Evolutionary conservation across 2,797 vertebrate genomes (phyloP), one percentile per base, ranked within the genome.

Genomic region (Semotilus atromaculatus): DNA sequence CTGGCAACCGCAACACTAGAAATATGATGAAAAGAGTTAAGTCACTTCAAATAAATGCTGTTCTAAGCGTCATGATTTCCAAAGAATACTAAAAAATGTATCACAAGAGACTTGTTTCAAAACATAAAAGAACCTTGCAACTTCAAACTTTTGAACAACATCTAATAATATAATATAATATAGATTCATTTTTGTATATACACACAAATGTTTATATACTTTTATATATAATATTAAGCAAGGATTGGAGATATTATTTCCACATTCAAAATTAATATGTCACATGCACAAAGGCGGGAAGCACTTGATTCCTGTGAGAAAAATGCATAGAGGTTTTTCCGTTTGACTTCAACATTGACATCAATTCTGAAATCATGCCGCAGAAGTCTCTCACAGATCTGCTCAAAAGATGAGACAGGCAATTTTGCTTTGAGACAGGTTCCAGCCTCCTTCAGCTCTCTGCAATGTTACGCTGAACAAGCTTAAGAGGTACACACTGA

Each of bases 1-100:
- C 96, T 93, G 84, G 96, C 95, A 84, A 97, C 96, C 58, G 95
- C 96, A 89, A 97, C 96, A 70, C 96, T 97, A 88, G 85, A 88
- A 71, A 55, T 13, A 80, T 1, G 18, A 68, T n/a, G 1, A 67
- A 48, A n/a, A 34, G 0, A 64, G 40, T 48, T 67, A 23, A 51
- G 38, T 67, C 38, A 48, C 13, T n/a, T 38, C 1, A 53, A 55
- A n/a, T 36, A 55, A 55, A 75, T n/a, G 0, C 1, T 48, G 71
- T 11, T 73, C 16, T 1, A 34, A 2, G 31, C 1, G 34, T 74
- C 18, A n/a, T n/a, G n/a, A n/a, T n/a, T n/a, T n/a, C n/a, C n/a
- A 51, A 21, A 74, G 2, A 73, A 73, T 48, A 8, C 1, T 1
- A 48, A 29, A 73, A 19, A 48, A 19, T 16, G 0, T 4, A 70